Percentiles rank a stretch among this genome's conserved stretches.
These are phyloP conservation scores for Amphimedon queenslandica DNA, from an alignment of 37 sponge, comb jelly and placozoan genomes.

Conservation along the genomic window DNA sequence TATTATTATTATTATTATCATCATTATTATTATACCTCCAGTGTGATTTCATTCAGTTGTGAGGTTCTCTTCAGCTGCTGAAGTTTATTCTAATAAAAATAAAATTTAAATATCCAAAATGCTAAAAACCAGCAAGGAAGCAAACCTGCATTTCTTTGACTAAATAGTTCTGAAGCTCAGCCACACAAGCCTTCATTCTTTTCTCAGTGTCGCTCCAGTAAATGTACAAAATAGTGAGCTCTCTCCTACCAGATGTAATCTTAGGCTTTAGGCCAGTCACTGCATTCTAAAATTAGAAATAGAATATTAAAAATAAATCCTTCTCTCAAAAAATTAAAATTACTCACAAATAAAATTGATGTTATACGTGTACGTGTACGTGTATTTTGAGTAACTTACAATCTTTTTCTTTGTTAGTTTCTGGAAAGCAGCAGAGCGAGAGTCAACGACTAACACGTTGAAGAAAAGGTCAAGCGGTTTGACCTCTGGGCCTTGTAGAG, in stretches of 20 bases:
- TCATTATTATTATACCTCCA: no score
- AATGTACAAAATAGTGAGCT: constrained; percentile 48
- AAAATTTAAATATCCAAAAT: no score
- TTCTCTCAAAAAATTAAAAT: neutral
- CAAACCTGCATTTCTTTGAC: constrained; percentile 56
- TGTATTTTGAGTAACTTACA: constrained; percentile 2
- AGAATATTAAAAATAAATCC: neutral
- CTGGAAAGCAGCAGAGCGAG: constrained; percentile 14
- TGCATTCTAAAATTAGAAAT: constrained; percentile 30
- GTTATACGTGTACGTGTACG: constrained; percentile 1
- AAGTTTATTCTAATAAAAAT: neutral
- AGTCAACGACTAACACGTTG: constrained; percentile 7
- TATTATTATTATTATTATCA: no score
- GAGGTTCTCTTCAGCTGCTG: neutral
- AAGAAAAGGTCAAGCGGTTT: constrained; percentile 29
- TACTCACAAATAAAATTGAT: neutral
- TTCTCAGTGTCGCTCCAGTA: constrained; percentile 53
- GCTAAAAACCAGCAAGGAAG: no score
- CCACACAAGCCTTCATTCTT: constrained; percentile 36
- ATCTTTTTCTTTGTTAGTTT: constrained; percentile 38
- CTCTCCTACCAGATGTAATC: constrained; percentile 9
- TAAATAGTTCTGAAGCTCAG: constrained; percentile 41
- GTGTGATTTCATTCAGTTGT: no score
- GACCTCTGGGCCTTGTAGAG: constrained; percentile 48
- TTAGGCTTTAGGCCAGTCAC: constrained; percentile 32